These are phyloP conservation scores for Cerastis leucographa DNA, from an alignment of 2,888 invertebrate species.

Conservation along the genomic window DNA sequence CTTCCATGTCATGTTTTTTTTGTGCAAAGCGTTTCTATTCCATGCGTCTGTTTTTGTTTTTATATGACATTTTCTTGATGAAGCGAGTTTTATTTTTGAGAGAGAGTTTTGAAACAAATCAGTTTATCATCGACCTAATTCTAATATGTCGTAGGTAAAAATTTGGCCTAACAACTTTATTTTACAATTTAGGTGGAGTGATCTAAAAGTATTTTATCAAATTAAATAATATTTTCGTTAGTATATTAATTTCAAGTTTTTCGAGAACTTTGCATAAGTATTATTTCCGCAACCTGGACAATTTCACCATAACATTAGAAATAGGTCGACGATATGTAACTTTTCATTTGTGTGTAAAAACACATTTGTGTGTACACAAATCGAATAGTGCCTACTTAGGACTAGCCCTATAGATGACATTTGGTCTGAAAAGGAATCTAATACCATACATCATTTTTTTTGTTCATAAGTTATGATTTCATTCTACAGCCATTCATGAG, in stretches of 20 bases:
- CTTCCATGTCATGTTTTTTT: constrained; percentile 42
- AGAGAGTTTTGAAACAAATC: neutral
- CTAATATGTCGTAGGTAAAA: too few relatives aligned
- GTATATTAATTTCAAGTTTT: too few relatives aligned
- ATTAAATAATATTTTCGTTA: too few relatives aligned
- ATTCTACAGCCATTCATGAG: neutral
- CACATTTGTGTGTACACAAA: neutral
- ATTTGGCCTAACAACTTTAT: too few relatives aligned
- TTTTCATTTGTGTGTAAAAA: neutral
- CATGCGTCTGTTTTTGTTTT: neutral
- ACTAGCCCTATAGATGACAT: neutral
- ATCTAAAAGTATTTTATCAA: too few relatives aligned
- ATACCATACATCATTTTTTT: neutral
- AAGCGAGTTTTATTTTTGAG: constrained; percentile 4
- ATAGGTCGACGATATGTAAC: too few relatives aligned
- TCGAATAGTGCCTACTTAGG: neutral
- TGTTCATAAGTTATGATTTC: neutral
- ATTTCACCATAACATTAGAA: too few relatives aligned
- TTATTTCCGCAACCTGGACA: too few relatives aligned
- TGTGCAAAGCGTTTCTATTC: constrained; percentile 22
- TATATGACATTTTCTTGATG: constrained; percentile 13
- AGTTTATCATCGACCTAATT: too few relatives aligned
- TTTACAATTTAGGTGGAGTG: too few relatives aligned
- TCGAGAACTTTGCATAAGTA: too few relatives aligned
- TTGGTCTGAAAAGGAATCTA: neutral